Evolutionary conservation across 1,140 invertebrate species (phyloP).

Genomic region (Papilio helenus): DNA sequence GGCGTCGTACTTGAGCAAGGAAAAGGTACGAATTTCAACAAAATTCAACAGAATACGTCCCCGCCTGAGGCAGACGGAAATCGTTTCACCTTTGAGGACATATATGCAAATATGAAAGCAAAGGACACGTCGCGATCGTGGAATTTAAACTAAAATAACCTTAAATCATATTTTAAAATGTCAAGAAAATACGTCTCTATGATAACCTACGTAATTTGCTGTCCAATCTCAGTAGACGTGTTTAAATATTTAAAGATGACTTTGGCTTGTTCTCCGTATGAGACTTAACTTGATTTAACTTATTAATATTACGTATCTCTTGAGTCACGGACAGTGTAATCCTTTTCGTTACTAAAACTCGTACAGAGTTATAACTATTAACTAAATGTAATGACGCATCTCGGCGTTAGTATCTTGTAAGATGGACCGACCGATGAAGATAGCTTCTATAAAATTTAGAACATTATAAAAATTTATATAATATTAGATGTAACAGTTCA

Average conservation of each 20-base stretch:
- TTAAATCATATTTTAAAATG: constrained; percentile 6
- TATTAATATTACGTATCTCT: constrained; percentile 29
- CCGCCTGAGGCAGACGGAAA: neutral
- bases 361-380: neutral
- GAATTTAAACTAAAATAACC: neutral
- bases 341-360: neutral
- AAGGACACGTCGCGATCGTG: neutral
- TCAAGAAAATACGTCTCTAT: neutral
- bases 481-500: too few species aligned
- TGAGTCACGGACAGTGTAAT: constrained; percentile 28
- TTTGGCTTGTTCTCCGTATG: constrained; percentile 5
- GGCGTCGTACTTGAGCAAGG: neutral
- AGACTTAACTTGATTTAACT: constrained; percentile 23
- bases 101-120: constrained; percentile 20
- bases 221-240: neutral
- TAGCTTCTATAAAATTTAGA: too few species aligned
- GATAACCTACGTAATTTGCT: neutral
- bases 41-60: constrained; percentile 9
- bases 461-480: too few species aligned
- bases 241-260: constrained; percentile 29
- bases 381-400: neutral
- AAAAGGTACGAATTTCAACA: neutral
- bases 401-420: neutral
- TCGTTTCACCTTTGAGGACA: constrained; percentile 17
- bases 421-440: neutral